phyloP scores from a whole-genome alignment of 2,113 vertebrate species.

The Zosterops pallidus region DNA sequence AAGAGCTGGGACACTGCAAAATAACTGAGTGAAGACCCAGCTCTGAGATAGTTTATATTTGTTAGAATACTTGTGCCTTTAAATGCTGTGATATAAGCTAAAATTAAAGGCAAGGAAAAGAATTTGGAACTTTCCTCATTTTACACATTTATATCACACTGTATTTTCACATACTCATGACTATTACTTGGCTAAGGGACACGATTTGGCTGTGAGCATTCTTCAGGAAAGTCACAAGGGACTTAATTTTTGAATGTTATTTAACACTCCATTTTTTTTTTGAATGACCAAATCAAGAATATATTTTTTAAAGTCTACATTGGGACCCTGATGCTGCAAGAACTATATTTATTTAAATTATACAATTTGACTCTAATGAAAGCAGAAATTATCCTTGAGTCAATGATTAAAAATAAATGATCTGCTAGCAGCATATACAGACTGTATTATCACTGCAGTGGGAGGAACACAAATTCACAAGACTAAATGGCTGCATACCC shows the following conservation, averaged over 20 bases:
- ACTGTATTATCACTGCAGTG: neutral
- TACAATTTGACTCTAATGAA: neutral
- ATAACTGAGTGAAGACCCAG: neutral
- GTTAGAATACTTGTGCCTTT: neutral
- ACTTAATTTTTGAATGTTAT: neutral
- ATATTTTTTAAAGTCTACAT: neutral
- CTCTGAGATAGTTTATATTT: neutral
- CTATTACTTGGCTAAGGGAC: neutral
- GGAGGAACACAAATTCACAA: neutral
- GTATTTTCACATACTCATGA: neutral
- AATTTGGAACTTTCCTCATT: neutral
- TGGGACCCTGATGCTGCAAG: neutral
- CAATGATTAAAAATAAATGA: slow-evolving; percentile 32
- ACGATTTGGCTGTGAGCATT: neutral
- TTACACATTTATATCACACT: neutral
- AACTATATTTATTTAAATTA: neutral
- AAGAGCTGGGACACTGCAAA: neutral
- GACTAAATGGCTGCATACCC: neutral
- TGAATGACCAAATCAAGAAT: neutral
- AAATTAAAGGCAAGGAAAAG: neutral
- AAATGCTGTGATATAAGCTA: neutral
- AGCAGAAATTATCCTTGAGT: neutral
- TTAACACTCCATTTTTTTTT: neutral
- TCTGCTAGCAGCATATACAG: neutral
- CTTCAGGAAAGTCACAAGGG: neutral